Percentiles rank a stretch among this genome's conserved stretches.
These are phyloP conservation scores for Donacobius atricapilla DNA, from an alignment of 2,113 vertebrate genomes.

Conservation along the genomic window DNA sequence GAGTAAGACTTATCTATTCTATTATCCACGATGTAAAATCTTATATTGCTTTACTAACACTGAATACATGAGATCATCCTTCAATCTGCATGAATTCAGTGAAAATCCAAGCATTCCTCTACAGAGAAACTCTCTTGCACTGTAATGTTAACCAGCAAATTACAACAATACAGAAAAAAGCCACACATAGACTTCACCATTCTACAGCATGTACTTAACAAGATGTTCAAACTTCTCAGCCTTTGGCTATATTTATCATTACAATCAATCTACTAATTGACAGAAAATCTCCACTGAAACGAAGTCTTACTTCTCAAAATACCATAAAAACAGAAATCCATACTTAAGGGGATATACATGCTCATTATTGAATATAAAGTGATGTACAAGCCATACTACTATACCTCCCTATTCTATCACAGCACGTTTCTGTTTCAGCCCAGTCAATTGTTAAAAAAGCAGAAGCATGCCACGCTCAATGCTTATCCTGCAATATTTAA, in stretches of 20 bases:
- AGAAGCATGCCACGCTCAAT: not conserved
- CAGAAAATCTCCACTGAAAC: not conserved
- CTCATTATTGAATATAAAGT: not conserved
- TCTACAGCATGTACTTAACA: not conserved
- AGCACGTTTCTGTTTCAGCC: not conserved
- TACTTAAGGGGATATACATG: not conserved
- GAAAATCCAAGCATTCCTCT: not conserved
- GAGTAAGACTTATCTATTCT: not conserved
- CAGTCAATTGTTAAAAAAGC: not conserved
- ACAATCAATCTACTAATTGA: not conserved
- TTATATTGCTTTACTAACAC: not conserved
- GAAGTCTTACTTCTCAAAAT: not conserved
- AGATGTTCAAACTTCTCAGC: not conserved
- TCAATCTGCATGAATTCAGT: not conserved
- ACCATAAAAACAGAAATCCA: not conserved
- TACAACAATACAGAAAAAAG: not conserved
- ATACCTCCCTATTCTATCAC: not conserved
- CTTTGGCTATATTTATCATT: not conserved
- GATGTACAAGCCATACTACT: not conserved
- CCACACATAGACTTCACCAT: not conserved
- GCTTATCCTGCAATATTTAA: accelerated
- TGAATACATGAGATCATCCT: not conserved
- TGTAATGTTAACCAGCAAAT: not conserved
- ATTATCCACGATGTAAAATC: not conserved
- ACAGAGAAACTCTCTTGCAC: not conserved